Conservation (phyloP, 2,797 vertebrate genomes). For the Ibycter americanus region DNA sequence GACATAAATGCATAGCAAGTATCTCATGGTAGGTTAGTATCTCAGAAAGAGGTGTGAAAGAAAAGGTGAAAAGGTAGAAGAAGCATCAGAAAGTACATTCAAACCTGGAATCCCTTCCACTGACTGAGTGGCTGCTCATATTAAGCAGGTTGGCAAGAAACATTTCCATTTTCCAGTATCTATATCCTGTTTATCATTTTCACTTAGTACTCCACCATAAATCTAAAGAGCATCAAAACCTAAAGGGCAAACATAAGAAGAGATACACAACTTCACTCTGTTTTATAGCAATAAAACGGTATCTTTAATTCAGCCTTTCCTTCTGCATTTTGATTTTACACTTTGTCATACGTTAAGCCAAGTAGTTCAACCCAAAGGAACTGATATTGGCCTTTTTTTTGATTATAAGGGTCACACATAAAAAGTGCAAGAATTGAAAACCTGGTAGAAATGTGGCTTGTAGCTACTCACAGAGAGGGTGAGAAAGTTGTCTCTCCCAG, state of each 20-base stretch:
- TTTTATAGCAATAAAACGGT: not conserved
- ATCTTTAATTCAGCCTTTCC: not conserved
- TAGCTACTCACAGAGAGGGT: not conserved
- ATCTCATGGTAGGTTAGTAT: not conserved
- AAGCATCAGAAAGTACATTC: not conserved
- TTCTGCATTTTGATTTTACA: conserved; percentile 31
- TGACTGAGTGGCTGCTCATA: not conserved
- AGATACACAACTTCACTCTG: not conserved
- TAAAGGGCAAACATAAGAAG: not conserved
- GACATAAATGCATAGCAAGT: not conserved
- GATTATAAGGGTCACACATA: not conserved
- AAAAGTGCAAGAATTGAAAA: not conserved
- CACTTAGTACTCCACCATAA: not conserved
- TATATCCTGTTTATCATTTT: not conserved
- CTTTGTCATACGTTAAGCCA: not conserved
- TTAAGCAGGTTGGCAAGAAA: not conserved
- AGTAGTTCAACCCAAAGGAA: not conserved
- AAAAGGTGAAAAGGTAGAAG: not conserved
- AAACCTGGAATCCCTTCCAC: not conserved
- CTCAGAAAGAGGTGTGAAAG: not conserved
- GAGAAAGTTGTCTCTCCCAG: not conserved
- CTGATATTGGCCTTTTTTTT: not conserved
- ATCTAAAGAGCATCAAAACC: conserved; percentile 5
- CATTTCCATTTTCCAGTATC: not conserved
- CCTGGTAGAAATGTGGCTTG: not conserved